A percentile compares a stretch with the other conserved stretches of the same genome.
These are phyloP conservation scores for Syngnathus acus DNA, from an alignment of 2,797 vertebrate genomes.

Conservation along the genomic window DNA sequence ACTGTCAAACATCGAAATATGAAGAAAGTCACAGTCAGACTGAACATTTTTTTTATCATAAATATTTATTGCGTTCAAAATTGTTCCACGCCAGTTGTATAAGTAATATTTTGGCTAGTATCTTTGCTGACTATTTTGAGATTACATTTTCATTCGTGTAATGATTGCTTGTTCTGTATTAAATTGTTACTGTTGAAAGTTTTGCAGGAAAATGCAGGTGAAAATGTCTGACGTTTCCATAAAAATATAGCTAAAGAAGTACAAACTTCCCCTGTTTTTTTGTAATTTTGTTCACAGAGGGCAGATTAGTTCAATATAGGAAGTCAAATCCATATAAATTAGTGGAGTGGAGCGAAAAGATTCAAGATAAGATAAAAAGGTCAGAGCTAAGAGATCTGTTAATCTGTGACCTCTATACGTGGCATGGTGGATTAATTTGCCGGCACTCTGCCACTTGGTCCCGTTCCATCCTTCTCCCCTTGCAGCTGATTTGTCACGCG, in stretches of 20 bases:
- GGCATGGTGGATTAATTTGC: background rate
- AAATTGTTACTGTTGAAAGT: background rate
- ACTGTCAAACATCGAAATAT: background rate
- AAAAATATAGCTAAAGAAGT: background rate
- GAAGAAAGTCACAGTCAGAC: background rate
- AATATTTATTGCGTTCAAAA: background rate
- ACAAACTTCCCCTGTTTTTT: background rate
- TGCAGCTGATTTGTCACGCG: background rate
- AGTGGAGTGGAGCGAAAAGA: background rate
- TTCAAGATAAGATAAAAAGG: constrained; percentile 7
- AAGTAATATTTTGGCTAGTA: background rate
- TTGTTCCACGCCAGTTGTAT: background rate
- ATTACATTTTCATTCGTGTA: background rate
- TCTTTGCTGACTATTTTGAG: background rate
- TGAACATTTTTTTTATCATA: background rate
- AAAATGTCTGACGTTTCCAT: background rate
- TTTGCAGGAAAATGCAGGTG: background rate
- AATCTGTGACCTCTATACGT: constrained; percentile 4
- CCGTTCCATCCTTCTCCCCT: background rate
- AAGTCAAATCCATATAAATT: constrained; percentile 4
- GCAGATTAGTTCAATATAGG: background rate
- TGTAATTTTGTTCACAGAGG: background rate
- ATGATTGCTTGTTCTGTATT: background rate
- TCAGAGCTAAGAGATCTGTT: constrained; percentile 4
- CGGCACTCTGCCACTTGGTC: background rate